Evolutionary conservation across 2,888 invertebrate species (phyloP).

Genomic region (Macaria notata): DNA sequence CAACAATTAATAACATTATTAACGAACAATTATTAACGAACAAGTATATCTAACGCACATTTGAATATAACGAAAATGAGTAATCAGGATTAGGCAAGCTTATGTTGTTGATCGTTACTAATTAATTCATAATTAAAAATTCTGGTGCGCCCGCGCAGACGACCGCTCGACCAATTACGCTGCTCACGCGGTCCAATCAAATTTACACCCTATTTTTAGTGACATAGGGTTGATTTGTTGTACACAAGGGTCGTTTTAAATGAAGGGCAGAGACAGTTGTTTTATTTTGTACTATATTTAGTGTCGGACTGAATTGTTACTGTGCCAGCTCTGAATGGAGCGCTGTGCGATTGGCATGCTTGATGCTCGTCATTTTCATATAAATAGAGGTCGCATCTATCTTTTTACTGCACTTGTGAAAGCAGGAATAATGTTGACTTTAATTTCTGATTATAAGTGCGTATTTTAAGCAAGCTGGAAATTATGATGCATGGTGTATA

Average conservation of each 20-base stretch:
- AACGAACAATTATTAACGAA: conserved; percentile 1
- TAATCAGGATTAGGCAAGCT: conserved; percentile 69
- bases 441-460: too few species aligned
- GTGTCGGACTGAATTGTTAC: conserved; percentile 77
- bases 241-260: conserved; percentile 53
- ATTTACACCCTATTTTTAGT: conserved; percentile 57
- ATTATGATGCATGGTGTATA: too few species aligned
- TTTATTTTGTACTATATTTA: conserved; percentile 82
- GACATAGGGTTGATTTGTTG: conserved; percentile 53
- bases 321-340: conserved; percentile 69
- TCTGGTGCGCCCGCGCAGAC: conserved; percentile 76
- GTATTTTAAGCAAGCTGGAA: too few species aligned
- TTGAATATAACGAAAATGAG: conserved; percentile 47
- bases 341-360: conserved; percentile 65
- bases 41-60: conserved; percentile 26
- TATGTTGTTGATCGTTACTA: conserved; percentile 75
- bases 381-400: conserved; percentile 19
- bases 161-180: conserved; percentile 72
- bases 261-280: conserved; percentile 81
- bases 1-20: too few species aligned
- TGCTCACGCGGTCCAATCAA: conserved; percentile 51
- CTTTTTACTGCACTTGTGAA: neutral
- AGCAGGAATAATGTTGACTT: neutral
- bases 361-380: conserved; percentile 41
- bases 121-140: conserved; percentile 83